phyloP scores from a whole-genome alignment of 1,140 invertebrate species.

The Homarus americanus region DNA sequence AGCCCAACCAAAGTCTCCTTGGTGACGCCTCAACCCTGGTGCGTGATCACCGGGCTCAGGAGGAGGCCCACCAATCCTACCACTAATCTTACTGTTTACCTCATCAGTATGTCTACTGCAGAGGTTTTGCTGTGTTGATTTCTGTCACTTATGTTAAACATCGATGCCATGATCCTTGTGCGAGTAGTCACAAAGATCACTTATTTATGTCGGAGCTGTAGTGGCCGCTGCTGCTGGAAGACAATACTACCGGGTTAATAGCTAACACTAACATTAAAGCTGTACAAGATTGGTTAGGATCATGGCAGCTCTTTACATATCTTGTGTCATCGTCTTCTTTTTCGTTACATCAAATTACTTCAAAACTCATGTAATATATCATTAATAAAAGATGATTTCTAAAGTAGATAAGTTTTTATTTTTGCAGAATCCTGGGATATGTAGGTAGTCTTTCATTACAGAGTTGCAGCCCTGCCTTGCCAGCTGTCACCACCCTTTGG shows the following conservation, averaged over 20 bases:
- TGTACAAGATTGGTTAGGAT: constrained; percentile 35
- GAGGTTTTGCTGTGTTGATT: constrained; percentile 54
- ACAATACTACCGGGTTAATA: constrained; percentile 20
- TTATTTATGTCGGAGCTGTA: background rate
- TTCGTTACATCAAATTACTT: constrained; percentile 63
- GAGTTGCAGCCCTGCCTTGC: too few species aligned
- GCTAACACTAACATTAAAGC: constrained; percentile 16
- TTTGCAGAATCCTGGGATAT: too few species aligned
- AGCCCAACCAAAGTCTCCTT: constrained; percentile 63
- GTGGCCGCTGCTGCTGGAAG: background rate
- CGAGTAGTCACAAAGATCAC: constrained; percentile 3
- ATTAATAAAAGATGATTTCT: constrained; percentile 73
- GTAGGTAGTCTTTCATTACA: too few species aligned
- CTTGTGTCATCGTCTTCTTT: constrained; percentile 62
- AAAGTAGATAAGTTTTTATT: constrained; percentile 45
- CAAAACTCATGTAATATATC: constrained; percentile 72
- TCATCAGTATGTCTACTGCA: constrained; percentile 38
- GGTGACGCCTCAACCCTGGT: constrained; percentile 21
- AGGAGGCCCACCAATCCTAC: constrained; percentile 40
- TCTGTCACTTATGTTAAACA: constrained; percentile 34
- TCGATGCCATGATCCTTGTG: constrained; percentile 46
- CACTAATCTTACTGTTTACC: constrained; percentile 50
- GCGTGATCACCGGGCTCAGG: constrained; percentile 27
- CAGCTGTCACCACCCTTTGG: too few species aligned
- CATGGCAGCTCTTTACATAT: constrained; percentile 62